A percentile compares a stretch with the other conserved stretches of the same genome.
Evolutionary conservation across 2,113 vertebrate genomes (phyloP).

Genomic region (Pangasianodon hypophthalmus): DNA sequence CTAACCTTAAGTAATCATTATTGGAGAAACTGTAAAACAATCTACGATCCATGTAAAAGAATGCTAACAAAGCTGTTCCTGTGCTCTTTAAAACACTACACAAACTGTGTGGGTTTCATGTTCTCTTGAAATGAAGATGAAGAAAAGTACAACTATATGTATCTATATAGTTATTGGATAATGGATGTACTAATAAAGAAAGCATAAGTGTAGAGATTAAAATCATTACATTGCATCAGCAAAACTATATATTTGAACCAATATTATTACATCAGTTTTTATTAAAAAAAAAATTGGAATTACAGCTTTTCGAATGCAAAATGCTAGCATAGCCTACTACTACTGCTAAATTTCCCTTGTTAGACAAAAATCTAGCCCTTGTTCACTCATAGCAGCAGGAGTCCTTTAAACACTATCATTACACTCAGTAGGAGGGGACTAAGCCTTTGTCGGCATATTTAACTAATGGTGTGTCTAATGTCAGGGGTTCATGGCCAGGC

Average conservation of each 20-base stretch:
- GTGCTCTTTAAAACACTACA: constrained; percentile 8
- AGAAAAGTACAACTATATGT: constrained; percentile 9
- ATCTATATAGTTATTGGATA: background rate
- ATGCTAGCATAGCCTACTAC: background rate
- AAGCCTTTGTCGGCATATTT: constrained; percentile 23
- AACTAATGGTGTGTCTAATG: constrained; percentile 35
- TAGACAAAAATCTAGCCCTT: background rate
- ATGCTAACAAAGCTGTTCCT: constrained; percentile 23
- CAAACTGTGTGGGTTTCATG: constrained; percentile 65
- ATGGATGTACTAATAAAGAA: constrained; percentile 49
- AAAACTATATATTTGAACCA: background rate
- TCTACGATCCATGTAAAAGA: constrained; percentile 2
- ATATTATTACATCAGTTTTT: background rate
- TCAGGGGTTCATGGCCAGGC: constrained; percentile 19
- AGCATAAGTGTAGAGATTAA: constrained; percentile 62
- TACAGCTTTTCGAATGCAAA: background rate
- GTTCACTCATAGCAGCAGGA: constrained; percentile 20
- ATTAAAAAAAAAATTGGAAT: background rate
- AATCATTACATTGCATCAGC: background rate
- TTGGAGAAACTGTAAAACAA: constrained; percentile 3
- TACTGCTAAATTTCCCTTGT: background rate
- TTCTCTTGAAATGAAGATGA: constrained; percentile 65
- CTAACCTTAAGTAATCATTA: background rate
- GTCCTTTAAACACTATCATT: constrained; percentile 15
- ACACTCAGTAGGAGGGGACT: constrained; percentile 1